These are phyloP conservation scores for Sycophila sp. DNA, from an alignment of 1,140 invertebrate species.

Conservation along the genomic window DNA sequence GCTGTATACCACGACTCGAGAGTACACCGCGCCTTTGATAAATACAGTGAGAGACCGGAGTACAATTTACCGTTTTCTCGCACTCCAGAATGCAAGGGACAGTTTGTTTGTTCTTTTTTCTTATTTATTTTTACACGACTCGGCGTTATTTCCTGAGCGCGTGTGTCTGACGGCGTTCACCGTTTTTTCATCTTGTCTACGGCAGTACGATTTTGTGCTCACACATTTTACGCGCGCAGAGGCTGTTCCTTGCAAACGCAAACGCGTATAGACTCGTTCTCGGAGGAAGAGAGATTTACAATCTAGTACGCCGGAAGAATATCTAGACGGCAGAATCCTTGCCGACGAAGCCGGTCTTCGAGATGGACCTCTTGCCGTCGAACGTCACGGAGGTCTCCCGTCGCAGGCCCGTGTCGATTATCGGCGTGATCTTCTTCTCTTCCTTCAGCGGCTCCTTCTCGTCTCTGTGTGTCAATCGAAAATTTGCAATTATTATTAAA, in stretches of 20 bases:
- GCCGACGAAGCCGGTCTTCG: slow-evolving; percentile 82
- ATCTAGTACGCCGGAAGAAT: slow-evolving; percentile 68
- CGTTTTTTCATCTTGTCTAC: background rate
- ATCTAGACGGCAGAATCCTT: slow-evolving; percentile 86
- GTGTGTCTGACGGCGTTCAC: background rate
- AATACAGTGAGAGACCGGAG: background rate
- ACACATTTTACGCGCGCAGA: background rate
- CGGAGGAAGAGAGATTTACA: slow-evolving; percentile 56
- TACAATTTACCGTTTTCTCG: background rate
- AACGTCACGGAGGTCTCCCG: slow-evolving; percentile 82
- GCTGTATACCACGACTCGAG: background rate
- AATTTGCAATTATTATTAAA: background rate
- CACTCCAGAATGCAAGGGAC: background rate
- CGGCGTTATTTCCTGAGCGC: background rate
- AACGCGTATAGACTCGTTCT: slow-evolving; percentile 25
- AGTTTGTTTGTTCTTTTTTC: no score
- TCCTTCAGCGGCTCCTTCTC: slow-evolving; percentile 83
- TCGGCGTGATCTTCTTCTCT: slow-evolving; percentile 69
- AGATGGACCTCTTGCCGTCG: slow-evolving; percentile 80
- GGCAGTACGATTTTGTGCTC: background rate
- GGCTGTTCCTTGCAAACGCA: background rate
- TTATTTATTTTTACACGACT: no score
- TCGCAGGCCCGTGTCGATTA: slow-evolving; percentile 73
- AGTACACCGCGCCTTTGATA: background rate
- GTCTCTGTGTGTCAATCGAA: slow-evolving; percentile 68